phyloP scores from a whole-genome alignment of 1,140 invertebrate genomes.

The Eciton burchellii region DNA sequence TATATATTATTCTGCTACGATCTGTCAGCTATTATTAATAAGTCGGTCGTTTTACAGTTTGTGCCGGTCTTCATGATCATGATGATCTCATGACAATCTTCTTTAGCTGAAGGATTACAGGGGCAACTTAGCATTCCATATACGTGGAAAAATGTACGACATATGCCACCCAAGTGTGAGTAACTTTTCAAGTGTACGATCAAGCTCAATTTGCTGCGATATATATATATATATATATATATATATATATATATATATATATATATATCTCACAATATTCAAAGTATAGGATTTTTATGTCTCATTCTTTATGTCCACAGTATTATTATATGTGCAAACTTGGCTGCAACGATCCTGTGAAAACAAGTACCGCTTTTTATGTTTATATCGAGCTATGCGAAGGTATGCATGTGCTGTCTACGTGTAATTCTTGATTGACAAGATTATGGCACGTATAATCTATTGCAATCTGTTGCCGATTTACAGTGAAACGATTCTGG shows the following conservation, averaged over 20 bases:
- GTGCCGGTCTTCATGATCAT: too few relatives aligned
- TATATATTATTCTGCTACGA: background rate
- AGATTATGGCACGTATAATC: background rate
- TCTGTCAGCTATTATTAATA: background rate
- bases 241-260: too few relatives aligned
- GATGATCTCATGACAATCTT: background rate
- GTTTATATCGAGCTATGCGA: conserved; percentile 84
- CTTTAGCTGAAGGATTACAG: background rate
- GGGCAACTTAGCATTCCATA: background rate
- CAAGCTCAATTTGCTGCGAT: too few relatives aligned
- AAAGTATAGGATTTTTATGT: background rate
- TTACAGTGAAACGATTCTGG: conserved; percentile 76
- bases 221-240: too few relatives aligned
- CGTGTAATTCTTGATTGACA: conserved; percentile 7
- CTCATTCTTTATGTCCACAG: conserved; percentile 77
- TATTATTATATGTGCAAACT: conserved; percentile 82
- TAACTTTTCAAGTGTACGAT: too few relatives aligned
- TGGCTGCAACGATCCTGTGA: conserved; percentile 82
- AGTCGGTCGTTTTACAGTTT: background rate
- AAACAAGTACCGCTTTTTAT: conserved; percentile 82
- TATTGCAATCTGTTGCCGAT: conserved; percentile 19
- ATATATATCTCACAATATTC: too few relatives aligned
- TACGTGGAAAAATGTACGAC: conserved; percentile 75
- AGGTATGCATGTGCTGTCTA: conserved; percentile 72
- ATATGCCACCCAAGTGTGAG: conserved; percentile 82